Evolutionary conservation across 2,113 vertebrate species (phyloP).

Genomic region (Carassius carassius): DNA sequence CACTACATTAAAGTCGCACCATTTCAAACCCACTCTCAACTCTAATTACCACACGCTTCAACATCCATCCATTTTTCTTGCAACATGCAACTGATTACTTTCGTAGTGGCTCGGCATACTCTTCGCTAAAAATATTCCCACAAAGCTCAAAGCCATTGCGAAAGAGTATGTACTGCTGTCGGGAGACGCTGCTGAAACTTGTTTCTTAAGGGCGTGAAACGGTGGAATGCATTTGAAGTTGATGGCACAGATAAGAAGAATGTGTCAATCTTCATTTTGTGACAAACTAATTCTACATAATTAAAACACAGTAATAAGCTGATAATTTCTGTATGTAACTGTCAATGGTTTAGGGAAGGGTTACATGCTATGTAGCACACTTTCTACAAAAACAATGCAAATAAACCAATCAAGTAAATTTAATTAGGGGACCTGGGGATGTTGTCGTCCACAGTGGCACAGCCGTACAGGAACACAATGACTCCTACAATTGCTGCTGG

Average conservation of each 20-base stretch:
- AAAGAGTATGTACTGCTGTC: background rate
- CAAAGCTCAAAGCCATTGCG: background rate
- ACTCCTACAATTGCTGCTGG: conserved; percentile 91
- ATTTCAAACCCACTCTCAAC: conserved; percentile 45
- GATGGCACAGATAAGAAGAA: background rate
- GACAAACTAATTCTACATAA: background rate
- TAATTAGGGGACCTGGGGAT: conserved; percentile 85
- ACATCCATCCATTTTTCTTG: conserved; percentile 9
- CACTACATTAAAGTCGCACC: conserved; percentile 39
- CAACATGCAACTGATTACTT: background rate
- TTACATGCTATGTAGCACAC: background rate
- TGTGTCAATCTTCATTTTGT: background rate
- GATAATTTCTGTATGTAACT: background rate
- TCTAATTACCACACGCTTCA: conserved; percentile 42
- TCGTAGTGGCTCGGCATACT: background rate
- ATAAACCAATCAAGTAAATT: background rate
- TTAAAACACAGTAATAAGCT: too few species aligned
- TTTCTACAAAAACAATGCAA: background rate
- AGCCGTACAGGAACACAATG: conserved; percentile 95
- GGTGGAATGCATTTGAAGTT: background rate
- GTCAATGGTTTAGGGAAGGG: background rate
- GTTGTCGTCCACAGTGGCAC: conserved; percentile 89
- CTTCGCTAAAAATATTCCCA: background rate
- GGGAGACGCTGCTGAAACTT: background rate
- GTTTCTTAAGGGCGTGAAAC: background rate